Evolutionary conservation across 2,888 invertebrate genomes (phyloP), one percentile per base, ranked within the genome.

Genomic region (Hirtodrosophila cameraria): DNA sequence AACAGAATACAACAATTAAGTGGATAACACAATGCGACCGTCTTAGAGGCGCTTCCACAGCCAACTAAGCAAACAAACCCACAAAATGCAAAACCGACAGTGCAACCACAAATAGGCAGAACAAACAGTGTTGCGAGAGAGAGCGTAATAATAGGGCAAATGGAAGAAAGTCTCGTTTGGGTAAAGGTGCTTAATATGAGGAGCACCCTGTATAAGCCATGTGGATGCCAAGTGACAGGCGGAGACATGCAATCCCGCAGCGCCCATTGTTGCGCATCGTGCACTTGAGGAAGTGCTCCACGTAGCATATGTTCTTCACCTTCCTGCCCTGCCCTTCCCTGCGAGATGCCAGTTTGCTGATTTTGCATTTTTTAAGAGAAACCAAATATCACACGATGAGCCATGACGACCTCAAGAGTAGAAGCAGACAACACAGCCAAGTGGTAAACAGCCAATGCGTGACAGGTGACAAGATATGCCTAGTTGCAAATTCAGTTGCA

Each of bases 231-330:
- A 81, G 66, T 80, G 84, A 57, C 72, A 72, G 38, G 27, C 36
- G 15, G 61, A 48, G 68, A 82, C 75, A 82, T 79, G 86, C 83
- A 69, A 84, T 84, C 55, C 75, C 59, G 53, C 54, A 35, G 69
- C 65, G 59, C 38, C 78, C 75, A 75, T 85, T 85, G 79, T 85
- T 79, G 79, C 79, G 86, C 72, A 82, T 82, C 79, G 79, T 63
- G 63, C 79, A 73, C 69, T 75, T 66, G 80, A 75, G 83, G 86
- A 86, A 86, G 76, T 86, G 80, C 66, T 70, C 86, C 80, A 86
- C 66, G 70, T 80, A 50, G 39, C 52, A 18, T 18, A 36, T 54
- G 9, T 27, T 41, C 33, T 45, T 11, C 18, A 8, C 8, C 23
- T 20, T n/a, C 2, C 16, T 18, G 3, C 20, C 3, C n/a, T 0